phyloP scores from a whole-genome alignment of 2,797 vertebrate species.

The Poeciliopsis infans region DNA sequence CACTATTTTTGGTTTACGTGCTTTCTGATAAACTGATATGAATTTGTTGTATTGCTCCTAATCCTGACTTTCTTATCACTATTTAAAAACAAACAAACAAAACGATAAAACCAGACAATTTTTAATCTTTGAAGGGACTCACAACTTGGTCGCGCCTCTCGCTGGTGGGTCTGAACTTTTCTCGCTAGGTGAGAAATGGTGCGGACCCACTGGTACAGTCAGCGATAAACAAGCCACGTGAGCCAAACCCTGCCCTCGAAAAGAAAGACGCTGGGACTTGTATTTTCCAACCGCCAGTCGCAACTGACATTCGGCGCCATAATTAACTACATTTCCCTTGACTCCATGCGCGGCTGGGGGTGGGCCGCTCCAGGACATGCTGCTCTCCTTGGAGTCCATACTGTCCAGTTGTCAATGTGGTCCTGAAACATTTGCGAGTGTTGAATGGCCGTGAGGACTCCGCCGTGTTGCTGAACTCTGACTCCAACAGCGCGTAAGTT shows the following conservation, averaged over 20 bases:
- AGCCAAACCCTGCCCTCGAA: too few relatives aligned
- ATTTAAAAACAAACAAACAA: neutral
- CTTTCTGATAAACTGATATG: neutral
- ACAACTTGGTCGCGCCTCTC: neutral
- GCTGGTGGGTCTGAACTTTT: neutral
- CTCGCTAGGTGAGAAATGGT: neutral
- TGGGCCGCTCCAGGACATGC: constrained; percentile 29
- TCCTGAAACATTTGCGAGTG: constrained; percentile 15
- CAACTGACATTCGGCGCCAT: fast-evolving
- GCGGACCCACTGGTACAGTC: neutral
- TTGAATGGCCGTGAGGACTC: constrained; percentile 38
- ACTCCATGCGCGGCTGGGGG: neutral
- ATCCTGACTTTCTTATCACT: neutral
- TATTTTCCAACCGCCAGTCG: fast-evolving
- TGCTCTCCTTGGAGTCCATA: constrained; percentile 33
- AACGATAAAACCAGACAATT: too few relatives aligned
- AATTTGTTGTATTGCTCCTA: neutral
- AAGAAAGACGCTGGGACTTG: constrained; percentile 32
- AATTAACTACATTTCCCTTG: constrained; percentile 58
- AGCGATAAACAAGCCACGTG: neutral
- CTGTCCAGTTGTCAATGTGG: constrained; percentile 43
- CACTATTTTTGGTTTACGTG: neutral
- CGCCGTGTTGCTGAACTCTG: neutral
- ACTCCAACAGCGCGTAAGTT: constrained; percentile 42
- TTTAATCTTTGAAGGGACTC: neutral